Conservation (phyloP, 2,888 invertebrate genomes). For the Eristalis intricaria region DNA sequence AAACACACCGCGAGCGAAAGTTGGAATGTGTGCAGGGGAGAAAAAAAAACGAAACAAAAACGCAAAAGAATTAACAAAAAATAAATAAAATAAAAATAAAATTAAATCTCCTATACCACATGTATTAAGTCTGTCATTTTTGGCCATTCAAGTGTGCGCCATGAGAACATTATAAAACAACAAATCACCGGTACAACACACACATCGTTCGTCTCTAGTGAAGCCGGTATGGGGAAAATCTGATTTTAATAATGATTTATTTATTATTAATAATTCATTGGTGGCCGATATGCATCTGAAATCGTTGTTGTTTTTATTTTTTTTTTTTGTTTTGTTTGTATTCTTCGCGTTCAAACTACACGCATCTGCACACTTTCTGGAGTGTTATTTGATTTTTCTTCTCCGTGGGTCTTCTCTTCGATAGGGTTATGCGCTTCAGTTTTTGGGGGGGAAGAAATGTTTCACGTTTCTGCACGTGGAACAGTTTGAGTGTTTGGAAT, state of each 20-base stretch:
- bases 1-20: conserved; percentile 58
- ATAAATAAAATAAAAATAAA: conserved; percentile 42
- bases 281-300: conserved; percentile 73
- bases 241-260: conserved; percentile 81
- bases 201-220: conserved; percentile 24
- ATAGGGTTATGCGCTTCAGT: conserved; percentile 17
- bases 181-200: conserved; percentile 75
- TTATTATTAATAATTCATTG: conserved; percentile 81
- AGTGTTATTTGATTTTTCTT: conserved; percentile 27
- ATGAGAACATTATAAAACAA: conserved; percentile 80
- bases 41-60: conserved; percentile 11
- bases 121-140: conserved; percentile 68
- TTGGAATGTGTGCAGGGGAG: conserved; percentile 39
- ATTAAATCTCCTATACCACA: conserved; percentile 58
- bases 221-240: conserved; percentile 74
- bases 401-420: conserved; percentile 12
- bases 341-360: conserved; percentile 35
- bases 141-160: conserved; percentile 73
- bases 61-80: conserved; percentile 22
- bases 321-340: conserved; percentile 2
- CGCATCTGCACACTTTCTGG: conserved; percentile 46
- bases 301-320: conserved; percentile 8
- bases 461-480: conserved; percentile 6
- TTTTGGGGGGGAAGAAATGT: neutral
- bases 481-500: neutral